phyloP scores from a whole-genome alignment of 2,888 invertebrate genomes.

The Nezara viridula region DNA sequence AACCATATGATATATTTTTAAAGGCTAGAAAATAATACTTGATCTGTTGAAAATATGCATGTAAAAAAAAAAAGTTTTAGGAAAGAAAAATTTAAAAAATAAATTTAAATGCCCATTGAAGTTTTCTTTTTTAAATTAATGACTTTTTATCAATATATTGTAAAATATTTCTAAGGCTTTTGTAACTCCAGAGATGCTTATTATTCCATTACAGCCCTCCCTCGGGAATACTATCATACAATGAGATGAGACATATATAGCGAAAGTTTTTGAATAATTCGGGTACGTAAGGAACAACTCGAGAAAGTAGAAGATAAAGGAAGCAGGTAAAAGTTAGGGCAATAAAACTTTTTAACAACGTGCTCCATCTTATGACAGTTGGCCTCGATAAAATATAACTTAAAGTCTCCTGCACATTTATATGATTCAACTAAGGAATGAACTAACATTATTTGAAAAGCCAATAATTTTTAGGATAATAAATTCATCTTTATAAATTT shows the following conservation, averaged over 20 bases:
- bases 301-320: not conserved
- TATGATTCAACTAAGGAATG: not conserved
- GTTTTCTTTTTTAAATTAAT: no score
- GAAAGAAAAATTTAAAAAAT: no score
- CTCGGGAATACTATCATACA: not conserved
- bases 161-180: no score
- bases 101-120: no score
- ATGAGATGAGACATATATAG: not conserved
- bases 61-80: no score
- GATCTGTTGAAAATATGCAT: no score
- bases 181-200: not conserved
- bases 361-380: not conserved
- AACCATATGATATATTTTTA: no score
- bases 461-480: no score
- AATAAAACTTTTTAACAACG: not conserved
- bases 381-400: not conserved
- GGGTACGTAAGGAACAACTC: not conserved
- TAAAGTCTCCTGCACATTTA: not conserved
- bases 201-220: not conserved
- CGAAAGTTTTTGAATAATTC: constrained; percentile 11
- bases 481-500: no score
- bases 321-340: not conserved
- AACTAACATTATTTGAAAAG: not conserved
- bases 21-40: no score
- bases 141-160: no score